Conservation (phyloP, 2,113 vertebrate genomes). For the Sinocyclocheilus anshuiensis region DNA sequence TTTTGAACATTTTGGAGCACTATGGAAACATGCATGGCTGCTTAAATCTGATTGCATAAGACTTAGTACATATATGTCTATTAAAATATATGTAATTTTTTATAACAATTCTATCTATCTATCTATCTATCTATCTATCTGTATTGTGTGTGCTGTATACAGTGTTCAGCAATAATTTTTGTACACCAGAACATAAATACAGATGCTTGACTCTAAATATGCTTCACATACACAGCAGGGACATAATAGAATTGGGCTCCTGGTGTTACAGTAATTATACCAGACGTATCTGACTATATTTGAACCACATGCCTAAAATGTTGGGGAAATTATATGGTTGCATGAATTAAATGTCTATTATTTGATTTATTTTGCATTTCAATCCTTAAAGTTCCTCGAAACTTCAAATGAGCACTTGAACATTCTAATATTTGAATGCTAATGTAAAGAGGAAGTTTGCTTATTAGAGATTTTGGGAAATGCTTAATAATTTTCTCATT, state of each 20-base stretch:
- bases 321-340: not conserved
- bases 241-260: not conserved
- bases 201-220: not conserved
- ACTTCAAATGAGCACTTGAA: not conserved
- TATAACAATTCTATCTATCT: not conserved
- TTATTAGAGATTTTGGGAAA: constrained; percentile 11
- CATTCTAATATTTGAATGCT: not conserved
- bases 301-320: not conserved
- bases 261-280: not conserved
- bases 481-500: not conserved
- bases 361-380: not conserved
- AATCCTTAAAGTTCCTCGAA: not conserved
- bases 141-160: not conserved
- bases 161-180: not conserved
- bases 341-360: not conserved
- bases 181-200: not conserved
- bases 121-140: not conserved
- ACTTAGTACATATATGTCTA: not conserved
- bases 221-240: not conserved
- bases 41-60: not conserved
- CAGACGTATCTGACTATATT: not conserved
- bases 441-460: not conserved
- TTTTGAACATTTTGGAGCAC: constrained; percentile 1
- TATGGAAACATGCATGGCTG: not conserved
- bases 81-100: not conserved